phyloP scores from a whole-genome alignment of 2,888 invertebrate genomes.

The Morpho achilles region DNA sequence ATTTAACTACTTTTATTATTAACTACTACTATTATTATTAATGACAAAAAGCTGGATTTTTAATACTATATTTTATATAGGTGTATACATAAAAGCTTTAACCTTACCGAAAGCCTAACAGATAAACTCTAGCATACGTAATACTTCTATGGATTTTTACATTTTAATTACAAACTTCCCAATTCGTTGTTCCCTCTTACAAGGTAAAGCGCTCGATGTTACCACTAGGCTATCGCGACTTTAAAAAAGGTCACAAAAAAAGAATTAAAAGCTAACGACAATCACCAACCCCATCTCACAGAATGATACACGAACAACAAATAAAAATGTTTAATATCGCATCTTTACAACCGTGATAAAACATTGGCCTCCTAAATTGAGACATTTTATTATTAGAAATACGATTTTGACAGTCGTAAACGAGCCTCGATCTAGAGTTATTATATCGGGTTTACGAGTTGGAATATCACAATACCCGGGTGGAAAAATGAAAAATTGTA shows the following conservation, averaged over 20 bases:
- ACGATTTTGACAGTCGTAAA: slow-evolving; percentile 75
- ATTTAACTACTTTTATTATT: no score
- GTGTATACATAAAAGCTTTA: no score
- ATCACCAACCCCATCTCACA: slow-evolving; percentile 41
- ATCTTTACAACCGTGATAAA: slow-evolving; percentile 67
- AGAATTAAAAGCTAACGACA: slow-evolving; percentile 14
- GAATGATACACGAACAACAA: slow-evolving; percentile 51
- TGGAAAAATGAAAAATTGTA: slow-evolving; percentile 35
- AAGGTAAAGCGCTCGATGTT: no score
- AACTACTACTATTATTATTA: no score
- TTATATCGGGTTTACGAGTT: slow-evolving; percentile 67
- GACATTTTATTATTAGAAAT: slow-evolving; percentile 77
- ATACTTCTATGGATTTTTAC: no score
- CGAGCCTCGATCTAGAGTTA: slow-evolving; percentile 57
- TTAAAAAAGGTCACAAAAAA: background rate
- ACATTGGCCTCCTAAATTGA: slow-evolving; percentile 71
- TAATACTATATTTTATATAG: no score
- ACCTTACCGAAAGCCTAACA: no score
- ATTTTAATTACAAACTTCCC: no score
- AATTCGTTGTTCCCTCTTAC: no score
- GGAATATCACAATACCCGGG: slow-evolving; percentile 54
- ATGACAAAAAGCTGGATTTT: no score
- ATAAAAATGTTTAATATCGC: slow-evolving; percentile 60
- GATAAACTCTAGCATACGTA: no score
- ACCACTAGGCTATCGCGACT: no score